These are phyloP conservation scores for Atethmia centrago DNA, from an alignment of 2,888 invertebrate species.

Conservation along the genomic window DNA sequence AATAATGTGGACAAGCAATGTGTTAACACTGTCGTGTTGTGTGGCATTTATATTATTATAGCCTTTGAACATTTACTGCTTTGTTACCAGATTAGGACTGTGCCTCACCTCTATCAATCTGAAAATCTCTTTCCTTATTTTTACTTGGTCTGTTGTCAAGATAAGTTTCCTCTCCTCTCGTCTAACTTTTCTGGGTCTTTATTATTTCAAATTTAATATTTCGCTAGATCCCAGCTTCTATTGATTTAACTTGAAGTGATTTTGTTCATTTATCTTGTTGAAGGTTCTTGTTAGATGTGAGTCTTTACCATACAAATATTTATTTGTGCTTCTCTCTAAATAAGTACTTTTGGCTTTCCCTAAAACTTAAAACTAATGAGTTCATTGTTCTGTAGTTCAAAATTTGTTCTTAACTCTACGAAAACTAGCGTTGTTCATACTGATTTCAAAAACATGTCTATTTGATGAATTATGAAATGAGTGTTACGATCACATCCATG, in stretches of 20 bases:
- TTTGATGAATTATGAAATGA: background rate
- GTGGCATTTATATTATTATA: background rate
- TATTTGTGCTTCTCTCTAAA: background rate
- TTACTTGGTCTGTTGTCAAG: background rate
- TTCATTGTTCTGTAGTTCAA: background rate
- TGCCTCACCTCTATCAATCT: background rate
- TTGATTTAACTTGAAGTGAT: background rate
- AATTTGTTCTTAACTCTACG: background rate
- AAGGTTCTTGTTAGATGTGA: background rate
- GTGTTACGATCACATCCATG: conserved; percentile 69
- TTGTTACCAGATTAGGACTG: conserved; percentile 24
- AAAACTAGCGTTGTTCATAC: too few relatives aligned
- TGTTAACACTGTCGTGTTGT: background rate
- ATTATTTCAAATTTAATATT: background rate
- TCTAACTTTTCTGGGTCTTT: background rate
- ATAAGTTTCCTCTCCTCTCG: background rate
- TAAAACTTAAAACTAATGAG: background rate
- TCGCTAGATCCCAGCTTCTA: background rate
- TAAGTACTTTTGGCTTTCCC: background rate
- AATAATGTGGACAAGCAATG: conserved; percentile 70
- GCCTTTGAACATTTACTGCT: conserved; percentile 2
- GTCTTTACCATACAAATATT: background rate
- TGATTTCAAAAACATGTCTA: background rate
- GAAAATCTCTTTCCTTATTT: background rate
- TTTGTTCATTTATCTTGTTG: background rate